These are phyloP conservation scores for Neodiprion pinetum DNA, from an alignment of 1,140 invertebrate species.

Conservation along the genomic window DNA sequence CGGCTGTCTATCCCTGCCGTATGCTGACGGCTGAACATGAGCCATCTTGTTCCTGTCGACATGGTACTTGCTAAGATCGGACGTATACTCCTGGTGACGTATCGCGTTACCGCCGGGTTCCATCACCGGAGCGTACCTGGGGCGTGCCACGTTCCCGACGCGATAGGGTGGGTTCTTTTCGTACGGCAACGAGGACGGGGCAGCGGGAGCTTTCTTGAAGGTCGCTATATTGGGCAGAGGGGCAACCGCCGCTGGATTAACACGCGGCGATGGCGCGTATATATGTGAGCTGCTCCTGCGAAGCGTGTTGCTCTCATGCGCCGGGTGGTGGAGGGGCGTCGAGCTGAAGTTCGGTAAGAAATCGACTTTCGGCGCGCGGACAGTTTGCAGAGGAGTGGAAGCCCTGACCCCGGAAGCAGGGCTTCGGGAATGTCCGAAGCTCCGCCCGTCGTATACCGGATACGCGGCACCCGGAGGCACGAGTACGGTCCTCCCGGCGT, in stretches of 20 bases:
- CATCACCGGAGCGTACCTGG: slow-evolving; percentile 20
- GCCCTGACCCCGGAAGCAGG: slow-evolving; percentile 37
- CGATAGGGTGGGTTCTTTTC: slow-evolving; percentile 33
- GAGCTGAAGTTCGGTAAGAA: slow-evolving; percentile 73
- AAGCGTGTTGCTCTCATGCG: slow-evolving; percentile 33
- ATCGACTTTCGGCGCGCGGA: slow-evolving; percentile 72
- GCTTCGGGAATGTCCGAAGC: slow-evolving; percentile 31
- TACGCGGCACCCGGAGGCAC: slow-evolving; percentile 43
- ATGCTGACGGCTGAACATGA: slow-evolving; percentile 12
- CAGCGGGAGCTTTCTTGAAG: slow-evolving; percentile 52
- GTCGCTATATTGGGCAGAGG: slow-evolving; percentile 54
- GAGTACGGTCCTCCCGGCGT: slow-evolving; percentile 45
- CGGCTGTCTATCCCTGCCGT: slow-evolving; percentile 27
- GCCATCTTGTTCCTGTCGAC: slow-evolving; percentile 32
- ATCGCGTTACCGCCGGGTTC: slow-evolving; percentile 32
- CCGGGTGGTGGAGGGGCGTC: slow-evolving; percentile 46
- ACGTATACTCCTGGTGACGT: slow-evolving; percentile 41
- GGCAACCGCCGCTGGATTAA: slow-evolving; percentile 30
- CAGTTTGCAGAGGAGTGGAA: slow-evolving; percentile 45
- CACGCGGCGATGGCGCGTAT: slow-evolving; percentile 34
- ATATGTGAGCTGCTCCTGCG: slow-evolving; percentile 37
- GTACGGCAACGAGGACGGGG: slow-evolving; percentile 36
- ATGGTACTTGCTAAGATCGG: slow-evolving; percentile 46
- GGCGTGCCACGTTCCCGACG: neutral
- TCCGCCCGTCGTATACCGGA: slow-evolving; percentile 41